Percentiles rank a stretch among this genome's conserved stretches.
These are phyloP conservation scores for Ephialtes manifestator DNA, from an alignment of 2,888 invertebrate genomes.

Conservation along the genomic window DNA sequence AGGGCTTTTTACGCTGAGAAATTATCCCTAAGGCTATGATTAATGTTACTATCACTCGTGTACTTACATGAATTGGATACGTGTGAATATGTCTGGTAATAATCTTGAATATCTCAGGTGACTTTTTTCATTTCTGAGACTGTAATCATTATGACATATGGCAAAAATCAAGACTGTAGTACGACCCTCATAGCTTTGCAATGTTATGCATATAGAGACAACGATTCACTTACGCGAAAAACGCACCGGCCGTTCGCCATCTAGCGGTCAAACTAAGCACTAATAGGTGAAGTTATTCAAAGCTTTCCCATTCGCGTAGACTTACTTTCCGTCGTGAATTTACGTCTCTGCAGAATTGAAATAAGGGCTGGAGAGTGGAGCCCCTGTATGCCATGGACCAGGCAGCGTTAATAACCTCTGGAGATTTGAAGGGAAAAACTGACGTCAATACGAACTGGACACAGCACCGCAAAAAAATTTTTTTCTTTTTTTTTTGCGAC, in stretches of 20 bases:
- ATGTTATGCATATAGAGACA: too few relatives aligned
- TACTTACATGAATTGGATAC: not conserved
- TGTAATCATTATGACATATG: too few relatives aligned
- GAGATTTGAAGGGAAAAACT: conserved; percentile 35
- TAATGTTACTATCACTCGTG: conserved; percentile 42
- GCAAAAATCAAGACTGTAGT: too few relatives aligned
- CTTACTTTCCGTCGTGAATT: conserved; percentile 75
- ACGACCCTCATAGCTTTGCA: too few relatives aligned
- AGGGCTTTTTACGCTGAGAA: conserved; percentile 64
- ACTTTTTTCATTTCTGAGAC: not conserved
- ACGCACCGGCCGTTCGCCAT: too few relatives aligned
- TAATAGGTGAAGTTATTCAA: too few relatives aligned
- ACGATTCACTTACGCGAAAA: too few relatives aligned
- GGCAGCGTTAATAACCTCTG: conserved; percentile 58
- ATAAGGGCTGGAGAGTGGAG: conserved; percentile 72
- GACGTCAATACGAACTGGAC: conserved; percentile 5
- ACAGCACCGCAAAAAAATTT: conserved; percentile 32
- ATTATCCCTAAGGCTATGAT: conserved; percentile 57
- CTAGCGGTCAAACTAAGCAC: too few relatives aligned
- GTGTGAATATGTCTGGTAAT: not conserved
- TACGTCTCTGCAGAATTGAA: conserved; percentile 79
- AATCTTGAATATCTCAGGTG: not conserved
- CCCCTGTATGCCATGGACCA: conserved; percentile 44
- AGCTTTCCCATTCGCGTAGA: conserved; percentile 41
- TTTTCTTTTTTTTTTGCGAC: conserved; percentile 12